Evolutionary conservation across 2,113 vertebrate genomes (phyloP), one percentile per base, ranked within the genome.

Genomic region (Pelecanus crispus): DNA sequence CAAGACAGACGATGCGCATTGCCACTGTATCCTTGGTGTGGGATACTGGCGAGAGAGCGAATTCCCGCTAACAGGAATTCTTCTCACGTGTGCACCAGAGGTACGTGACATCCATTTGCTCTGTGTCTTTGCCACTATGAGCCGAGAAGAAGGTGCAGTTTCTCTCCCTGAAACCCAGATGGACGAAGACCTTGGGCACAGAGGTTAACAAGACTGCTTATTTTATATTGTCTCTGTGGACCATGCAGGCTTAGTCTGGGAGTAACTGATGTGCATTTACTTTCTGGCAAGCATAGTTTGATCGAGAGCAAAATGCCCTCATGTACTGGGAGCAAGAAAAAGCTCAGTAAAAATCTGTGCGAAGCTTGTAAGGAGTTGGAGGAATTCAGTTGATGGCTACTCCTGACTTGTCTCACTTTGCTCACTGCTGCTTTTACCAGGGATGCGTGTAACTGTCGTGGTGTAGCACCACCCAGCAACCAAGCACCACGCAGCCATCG

Each of bases 161-260:
- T 44, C 42, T 55, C 28, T 55, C 12, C 11, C 45, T n/a, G 28
- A 81, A 75, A 31, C 38, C 21, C 21, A 32, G 40, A 12, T 13
- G 24, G 31, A 8, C 31, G 28, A 40, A 50, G 32, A 42, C 21
- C 18, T 50, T 32, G 42, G 5, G 19, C 16, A 22, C 0, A 19
- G 81, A 62, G 36, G 22, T 31, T 78, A 50, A 29, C 17, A 20
- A n/a, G 20, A 19, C 44, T 42, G 18, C 36, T 62, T 28, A 13
- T 44, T 47, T 75, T 28, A 55, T 53, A 10, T 32, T 44, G 7
- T 40, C 36, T 40, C 25, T 66, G n/a, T 22, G 21, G 47, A 11
- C 34, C 20, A 15, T 1, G 20, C 1, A 5, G 29, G 15, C 21
- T 7, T 7, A 34, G 21, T 42, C 15, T 63, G 2, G 2, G 21